Evolutionary conservation across 2,888 invertebrate genomes (phyloP).

Genomic region (Parapristionchus giblindavisi): DNA sequence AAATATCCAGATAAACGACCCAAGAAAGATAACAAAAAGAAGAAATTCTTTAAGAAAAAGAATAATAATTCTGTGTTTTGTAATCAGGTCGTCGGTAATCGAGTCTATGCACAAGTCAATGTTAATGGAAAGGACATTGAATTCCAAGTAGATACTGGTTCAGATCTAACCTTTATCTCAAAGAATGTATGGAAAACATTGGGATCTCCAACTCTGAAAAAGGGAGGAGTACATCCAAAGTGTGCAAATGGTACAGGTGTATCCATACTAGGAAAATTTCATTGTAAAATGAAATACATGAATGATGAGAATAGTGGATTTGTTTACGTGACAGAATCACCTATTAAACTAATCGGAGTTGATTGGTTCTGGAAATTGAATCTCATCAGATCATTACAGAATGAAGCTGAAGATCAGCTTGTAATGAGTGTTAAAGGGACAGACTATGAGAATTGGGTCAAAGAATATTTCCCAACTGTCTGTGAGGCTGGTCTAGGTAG

Average conservation of each 20-base stretch:
- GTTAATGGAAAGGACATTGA: not conserved
- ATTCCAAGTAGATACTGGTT: not conserved
- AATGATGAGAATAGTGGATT: too few relatives aligned
- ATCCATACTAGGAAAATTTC: not conserved
- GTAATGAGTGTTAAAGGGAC: too few relatives aligned
- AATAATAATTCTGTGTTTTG: too few relatives aligned
- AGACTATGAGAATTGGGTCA: not conserved
- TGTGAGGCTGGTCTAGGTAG: constrained; percentile 20
- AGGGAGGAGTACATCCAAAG: not conserved
- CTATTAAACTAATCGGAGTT: too few relatives aligned
- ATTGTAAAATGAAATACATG: too few relatives aligned
- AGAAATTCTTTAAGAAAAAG: too few relatives aligned
- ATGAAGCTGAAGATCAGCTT: too few relatives aligned
- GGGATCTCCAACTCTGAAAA: not conserved
- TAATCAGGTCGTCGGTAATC: not conserved
- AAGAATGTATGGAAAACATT: not conserved
- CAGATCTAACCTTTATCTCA: not conserved
- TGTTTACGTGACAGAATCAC: too few relatives aligned
- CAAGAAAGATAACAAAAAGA: not conserved
- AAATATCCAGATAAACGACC: not conserved
- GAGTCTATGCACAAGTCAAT: not conserved
- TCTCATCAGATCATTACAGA: too few relatives aligned
- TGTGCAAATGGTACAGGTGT: not conserved
- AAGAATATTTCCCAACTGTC: not conserved
- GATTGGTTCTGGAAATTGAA: too few relatives aligned